A percentile compares a stretch with the other conserved stretches of the same genome.
phyloP scores from a whole-genome alignment of 1,140 invertebrate genomes.

The Orius laevigatus region DNA sequence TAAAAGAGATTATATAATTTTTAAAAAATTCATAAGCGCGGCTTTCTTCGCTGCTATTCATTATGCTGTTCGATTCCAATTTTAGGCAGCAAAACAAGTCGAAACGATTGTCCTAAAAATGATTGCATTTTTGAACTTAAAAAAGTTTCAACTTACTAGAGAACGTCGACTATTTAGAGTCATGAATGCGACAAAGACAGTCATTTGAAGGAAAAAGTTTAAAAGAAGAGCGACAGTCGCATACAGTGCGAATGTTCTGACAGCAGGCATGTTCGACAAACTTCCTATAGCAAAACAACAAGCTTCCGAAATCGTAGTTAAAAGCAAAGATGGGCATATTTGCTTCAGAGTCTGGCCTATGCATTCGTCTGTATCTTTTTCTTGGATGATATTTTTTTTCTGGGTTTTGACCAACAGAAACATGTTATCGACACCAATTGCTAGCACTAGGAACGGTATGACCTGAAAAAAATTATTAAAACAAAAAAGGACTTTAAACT shows the following conservation, averaged over 20 bases:
- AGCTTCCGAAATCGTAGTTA: constrained; percentile 84
- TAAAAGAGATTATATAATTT: constrained; percentile 65
- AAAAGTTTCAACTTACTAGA: constrained; percentile 34
- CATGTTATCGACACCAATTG: constrained; percentile 98
- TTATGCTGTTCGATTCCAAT: constrained; percentile 45
- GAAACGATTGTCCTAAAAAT: constrained; percentile 40
- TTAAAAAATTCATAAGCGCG: constrained; percentile 74
- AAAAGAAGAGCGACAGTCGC: constrained; percentile 90
- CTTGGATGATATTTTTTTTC: constrained; percentile 46
- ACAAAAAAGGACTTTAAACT: constrained; percentile 10
- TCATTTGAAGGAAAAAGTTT: constrained; percentile 95
- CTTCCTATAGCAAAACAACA: constrained; percentile 94
- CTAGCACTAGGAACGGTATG: constrained; percentile 92
- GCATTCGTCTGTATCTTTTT: constrained; percentile 65
- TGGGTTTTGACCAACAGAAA: constrained; percentile 90
- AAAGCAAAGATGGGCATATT: constrained; percentile 88
- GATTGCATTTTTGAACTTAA: constrained; percentile 10
- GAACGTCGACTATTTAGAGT: constrained; percentile 73
- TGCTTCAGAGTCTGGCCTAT: constrained; percentile 76
- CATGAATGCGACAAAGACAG: constrained; percentile 85
- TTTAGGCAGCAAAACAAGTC: constrained; percentile 74
- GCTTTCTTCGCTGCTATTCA: constrained; percentile 37
- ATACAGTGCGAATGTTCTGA: constrained; percentile 90
- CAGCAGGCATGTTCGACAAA: constrained; percentile 93
- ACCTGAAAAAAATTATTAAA: constrained; percentile 30